Conservation (phyloP, 2,888 invertebrate species). For the Automeris io region DNA sequence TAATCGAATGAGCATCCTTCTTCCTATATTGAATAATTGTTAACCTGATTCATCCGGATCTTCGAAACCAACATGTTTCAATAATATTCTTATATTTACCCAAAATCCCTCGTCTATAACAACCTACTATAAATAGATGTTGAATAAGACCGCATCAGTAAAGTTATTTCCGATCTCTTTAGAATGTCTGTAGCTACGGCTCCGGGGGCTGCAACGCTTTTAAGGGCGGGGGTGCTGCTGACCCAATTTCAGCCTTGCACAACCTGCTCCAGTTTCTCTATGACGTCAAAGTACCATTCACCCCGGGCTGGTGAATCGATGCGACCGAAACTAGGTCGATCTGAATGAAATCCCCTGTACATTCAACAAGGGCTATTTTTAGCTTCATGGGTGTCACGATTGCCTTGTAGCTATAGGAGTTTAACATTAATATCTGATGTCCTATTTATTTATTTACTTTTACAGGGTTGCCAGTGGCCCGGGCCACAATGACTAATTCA, state of each 20-base stretch:
- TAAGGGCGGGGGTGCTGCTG: constrained; percentile 38
- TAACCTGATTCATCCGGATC: too few species aligned
- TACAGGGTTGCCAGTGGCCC: too few species aligned
- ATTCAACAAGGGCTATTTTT: constrained; percentile 63
- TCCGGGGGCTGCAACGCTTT: constrained; percentile 20
- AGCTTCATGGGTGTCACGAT: constrained; percentile 39
- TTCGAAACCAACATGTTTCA: too few species aligned
- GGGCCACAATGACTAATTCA: too few species aligned
- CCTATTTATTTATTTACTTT: not conserved
- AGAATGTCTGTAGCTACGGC: constrained; percentile 17
- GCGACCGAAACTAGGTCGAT: constrained; percentile 59
- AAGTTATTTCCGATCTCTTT: constrained; percentile 27
- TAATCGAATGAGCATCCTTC: too few species aligned
- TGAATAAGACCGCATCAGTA: constrained; percentile 22
- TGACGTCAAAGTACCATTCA: constrained; percentile 73
- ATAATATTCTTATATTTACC: too few species aligned
- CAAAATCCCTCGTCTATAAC: too few species aligned
- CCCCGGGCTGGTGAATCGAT: constrained; percentile 65
- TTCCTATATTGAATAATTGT: too few species aligned
- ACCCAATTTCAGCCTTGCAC: constrained; percentile 60
- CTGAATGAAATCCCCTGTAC: constrained; percentile 61
- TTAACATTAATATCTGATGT: not conserved
- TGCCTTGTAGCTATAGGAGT: constrained; percentile 23
- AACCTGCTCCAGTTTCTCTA: constrained; percentile 59
- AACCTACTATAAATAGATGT: constrained; percentile 35